phyloP scores from a whole-genome alignment of 2,797 vertebrate genomes.

The Ctenosaura bakeri region DNA sequence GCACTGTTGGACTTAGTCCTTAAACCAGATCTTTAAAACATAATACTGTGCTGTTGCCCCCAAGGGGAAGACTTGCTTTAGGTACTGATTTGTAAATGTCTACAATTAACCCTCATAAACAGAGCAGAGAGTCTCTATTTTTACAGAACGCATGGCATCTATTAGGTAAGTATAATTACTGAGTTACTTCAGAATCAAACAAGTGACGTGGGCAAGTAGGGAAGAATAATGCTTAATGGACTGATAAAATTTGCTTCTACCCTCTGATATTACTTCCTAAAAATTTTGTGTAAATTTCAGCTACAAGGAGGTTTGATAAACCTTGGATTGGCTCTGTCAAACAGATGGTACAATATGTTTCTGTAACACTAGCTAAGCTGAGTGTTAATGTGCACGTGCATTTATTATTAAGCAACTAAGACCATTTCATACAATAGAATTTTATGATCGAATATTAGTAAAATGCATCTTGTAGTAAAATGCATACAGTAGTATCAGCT shows the following conservation, averaged over 20 bases:
- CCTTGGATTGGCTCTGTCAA: slow-evolving; percentile 43
- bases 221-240: not conserved
- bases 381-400: slow-evolving; percentile 14
- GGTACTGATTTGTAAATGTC: not conserved
- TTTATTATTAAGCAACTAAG: slow-evolving; percentile 30
- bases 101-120: not conserved
- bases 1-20: not conserved
- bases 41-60: not conserved
- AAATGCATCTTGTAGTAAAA: slow-evolving; percentile 29
- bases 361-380: slow-evolving; percentile 42
- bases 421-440: slow-evolving; percentile 27
- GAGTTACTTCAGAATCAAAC: slow-evolving; percentile 42
- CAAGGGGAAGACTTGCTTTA: not conserved
- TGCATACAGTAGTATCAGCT: not conserved
- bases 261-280: slow-evolving; percentile 26
- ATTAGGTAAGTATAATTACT: slow-evolving; percentile 22
- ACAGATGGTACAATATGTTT: slow-evolving; percentile 33
- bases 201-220: slow-evolving; percentile 17
- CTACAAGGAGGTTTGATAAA: slow-evolving; percentile 38
- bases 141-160: slow-evolving; percentile 29
- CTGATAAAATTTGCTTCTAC: slow-evolving; percentile 18
- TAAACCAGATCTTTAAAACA: not conserved
- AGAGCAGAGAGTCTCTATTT: slow-evolving; percentile 44
- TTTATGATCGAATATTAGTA: slow-evolving; percentile 41
- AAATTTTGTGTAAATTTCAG: slow-evolving; percentile 26